Percentiles rank a stretch among this genome's conserved stretches.
These are phyloP conservation scores for Lithobates pipiens DNA, from an alignment of 2,797 vertebrate genomes.

Conservation along the genomic window DNA sequence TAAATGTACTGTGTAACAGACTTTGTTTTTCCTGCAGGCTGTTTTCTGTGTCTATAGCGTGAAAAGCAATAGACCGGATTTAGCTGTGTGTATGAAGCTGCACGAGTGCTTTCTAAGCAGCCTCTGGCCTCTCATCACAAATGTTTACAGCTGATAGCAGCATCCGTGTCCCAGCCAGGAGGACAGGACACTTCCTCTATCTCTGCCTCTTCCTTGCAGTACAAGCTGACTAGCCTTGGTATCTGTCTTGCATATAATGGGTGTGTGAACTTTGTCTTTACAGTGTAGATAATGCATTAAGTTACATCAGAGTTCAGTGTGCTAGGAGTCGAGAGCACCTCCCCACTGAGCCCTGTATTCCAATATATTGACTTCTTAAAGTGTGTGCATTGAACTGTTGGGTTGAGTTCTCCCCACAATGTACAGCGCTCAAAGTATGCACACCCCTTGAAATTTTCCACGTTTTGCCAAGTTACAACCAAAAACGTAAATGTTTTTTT, in stretches of 20 bases:
- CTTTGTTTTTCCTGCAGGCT: background rate
- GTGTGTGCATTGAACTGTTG: too few species aligned
- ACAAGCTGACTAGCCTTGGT: background rate
- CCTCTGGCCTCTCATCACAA: background rate
- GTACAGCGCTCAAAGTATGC: too few species aligned
- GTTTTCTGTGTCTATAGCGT: background rate
- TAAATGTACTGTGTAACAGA: background rate
- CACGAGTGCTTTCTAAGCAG: background rate
- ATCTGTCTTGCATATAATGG: conserved; percentile 23
- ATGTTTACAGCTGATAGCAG: conserved; percentile 23
- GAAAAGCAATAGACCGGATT: conserved; percentile 4
- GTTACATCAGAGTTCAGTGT: too few species aligned
- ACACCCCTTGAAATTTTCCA: too few species aligned
- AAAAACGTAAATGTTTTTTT: too few species aligned
- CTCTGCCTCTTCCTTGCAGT: conserved; percentile 8
- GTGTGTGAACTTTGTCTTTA: conserved; percentile 31
- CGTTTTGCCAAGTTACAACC: too few species aligned
- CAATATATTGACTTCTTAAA: too few species aligned
- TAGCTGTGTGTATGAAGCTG: background rate
- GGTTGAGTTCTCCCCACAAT: too few species aligned
- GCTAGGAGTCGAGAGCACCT: too few species aligned
- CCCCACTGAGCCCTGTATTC: too few species aligned
- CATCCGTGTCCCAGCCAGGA: background rate
- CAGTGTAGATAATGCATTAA: background rate
- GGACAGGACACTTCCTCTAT: conserved; percentile 4